Evolutionary conservation across 2,797 vertebrate genomes (phyloP).

Genomic region (Helarctos malayanus): DNA sequence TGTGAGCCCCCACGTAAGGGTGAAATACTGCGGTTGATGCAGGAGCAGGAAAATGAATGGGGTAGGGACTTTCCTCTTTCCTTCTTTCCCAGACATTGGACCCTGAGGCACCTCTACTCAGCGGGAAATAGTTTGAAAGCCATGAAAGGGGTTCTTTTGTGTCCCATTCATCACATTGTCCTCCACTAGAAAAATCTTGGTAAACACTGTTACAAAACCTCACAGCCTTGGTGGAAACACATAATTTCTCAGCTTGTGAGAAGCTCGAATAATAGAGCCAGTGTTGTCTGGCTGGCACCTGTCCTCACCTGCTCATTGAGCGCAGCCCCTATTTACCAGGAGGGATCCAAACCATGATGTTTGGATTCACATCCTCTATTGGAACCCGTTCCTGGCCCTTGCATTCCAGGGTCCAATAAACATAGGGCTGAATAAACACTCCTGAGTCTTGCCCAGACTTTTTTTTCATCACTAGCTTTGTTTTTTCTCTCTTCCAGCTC

Average conservation of each 20-base stretch:
- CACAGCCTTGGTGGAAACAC: background rate
- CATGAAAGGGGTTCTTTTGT: background rate
- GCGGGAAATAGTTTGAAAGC: background rate
- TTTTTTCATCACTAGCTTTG: background rate
- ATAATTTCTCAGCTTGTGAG: slow-evolving; percentile 21
- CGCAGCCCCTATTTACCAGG: background rate
- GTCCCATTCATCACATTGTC: background rate
- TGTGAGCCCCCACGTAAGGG: background rate
- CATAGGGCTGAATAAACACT: background rate
- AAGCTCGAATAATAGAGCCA: background rate
- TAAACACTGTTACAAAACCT: background rate
- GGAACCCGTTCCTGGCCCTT: background rate
- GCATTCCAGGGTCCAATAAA: background rate
- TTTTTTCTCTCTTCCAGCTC: background rate
- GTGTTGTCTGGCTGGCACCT: background rate
- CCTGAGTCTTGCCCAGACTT: background rate
- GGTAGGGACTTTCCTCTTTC: background rate
- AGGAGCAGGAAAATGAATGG: background rate
- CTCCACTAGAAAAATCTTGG: background rate
- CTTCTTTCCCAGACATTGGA: background rate
- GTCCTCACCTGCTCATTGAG: background rate
- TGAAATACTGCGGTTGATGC: background rate
- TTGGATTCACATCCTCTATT: background rate
- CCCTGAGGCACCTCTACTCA: background rate
- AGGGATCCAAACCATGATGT: background rate